Conservation (phyloP, 2,797 vertebrate species). For the Apodemus agrarius region DNA sequence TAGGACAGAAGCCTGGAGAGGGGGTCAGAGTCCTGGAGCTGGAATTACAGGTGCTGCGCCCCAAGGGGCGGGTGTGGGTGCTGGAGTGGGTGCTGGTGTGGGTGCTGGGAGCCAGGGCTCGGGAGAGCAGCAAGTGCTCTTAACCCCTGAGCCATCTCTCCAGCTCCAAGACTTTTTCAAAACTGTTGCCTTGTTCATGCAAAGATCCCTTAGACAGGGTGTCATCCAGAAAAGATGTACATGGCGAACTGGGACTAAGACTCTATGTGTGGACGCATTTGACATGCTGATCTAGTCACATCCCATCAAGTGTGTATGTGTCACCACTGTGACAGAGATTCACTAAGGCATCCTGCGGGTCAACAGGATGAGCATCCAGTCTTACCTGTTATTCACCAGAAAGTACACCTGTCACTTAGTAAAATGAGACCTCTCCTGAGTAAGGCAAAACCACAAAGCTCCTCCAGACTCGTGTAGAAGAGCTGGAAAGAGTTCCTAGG, state of each 20-base stretch:
- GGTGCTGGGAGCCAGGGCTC: background rate
- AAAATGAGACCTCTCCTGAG: background rate
- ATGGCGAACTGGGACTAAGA: background rate
- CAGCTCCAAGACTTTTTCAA: background rate
- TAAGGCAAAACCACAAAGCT: constrained; percentile 8
- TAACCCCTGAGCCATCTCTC: background rate
- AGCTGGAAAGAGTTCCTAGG: background rate
- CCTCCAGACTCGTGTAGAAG: background rate
- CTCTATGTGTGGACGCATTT: background rate
- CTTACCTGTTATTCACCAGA: constrained; percentile 16
- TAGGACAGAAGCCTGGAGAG: background rate
- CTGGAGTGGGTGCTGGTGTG: background rate
- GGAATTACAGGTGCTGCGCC: background rate
- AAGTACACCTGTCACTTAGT: background rate
- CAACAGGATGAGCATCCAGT: background rate
- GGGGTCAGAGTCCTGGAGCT: background rate
- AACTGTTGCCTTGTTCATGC: background rate
- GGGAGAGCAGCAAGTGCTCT: background rate
- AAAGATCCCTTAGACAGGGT: constrained; percentile 9
- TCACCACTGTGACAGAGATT: background rate
- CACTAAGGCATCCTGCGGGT: background rate
- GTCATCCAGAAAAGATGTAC: background rate
- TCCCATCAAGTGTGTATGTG: background rate
- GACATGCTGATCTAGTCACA: background rate
- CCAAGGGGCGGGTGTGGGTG: background rate